Evolutionary conservation across 2,888 invertebrate species (phyloP), one percentile per base, ranked within the genome.

Genomic region (Thereva nobilitata): DNA sequence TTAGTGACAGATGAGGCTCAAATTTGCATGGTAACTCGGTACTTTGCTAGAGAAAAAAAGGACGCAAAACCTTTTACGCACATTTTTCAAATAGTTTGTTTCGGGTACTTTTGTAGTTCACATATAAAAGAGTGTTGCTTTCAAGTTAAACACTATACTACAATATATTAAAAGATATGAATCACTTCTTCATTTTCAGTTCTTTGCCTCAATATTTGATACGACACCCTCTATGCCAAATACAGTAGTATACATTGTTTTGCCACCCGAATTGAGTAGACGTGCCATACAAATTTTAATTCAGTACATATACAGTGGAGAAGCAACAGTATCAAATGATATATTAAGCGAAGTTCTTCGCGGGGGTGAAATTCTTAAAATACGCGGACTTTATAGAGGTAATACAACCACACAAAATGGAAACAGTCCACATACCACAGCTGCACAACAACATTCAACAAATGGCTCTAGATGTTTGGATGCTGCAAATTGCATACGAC

Each of bases 261-360:
- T 93, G 71, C 93, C 93, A 9, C 88, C 92, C 3, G 92, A 92
- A 76, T 89, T 93, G 71, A 89, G 88, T 44, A 89, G 89, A 70
- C 88, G 89, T 71, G 91, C 92, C 6, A 83, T 93, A 72, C 90
- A 91, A 78, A 90, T 91, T 70, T 83, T 93, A 12, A 88, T 93
- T 49, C 91, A 93, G 75, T 93, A 93, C 78, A 93, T 93, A 91
- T 93, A 93, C 81, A 89, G 88, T 79, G 88, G 88, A 73, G 76
- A 81, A 71, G 91, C 92, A 38, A 92, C 92, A 50, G 92, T 93
- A 38, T 90, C 91, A 64, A 92, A 92, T 80, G 92, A 92, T 75
- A 90, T 93, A 54, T 79, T 93, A 68, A 91, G 90, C 72, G 89
- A 87, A 70, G 92, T 93, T 1, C 78, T 93, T 38, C 87, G 89